Base-by-base conservation (phyloP, 2,797 vertebrate species). In the Eulemur rubriventer region DNA sequence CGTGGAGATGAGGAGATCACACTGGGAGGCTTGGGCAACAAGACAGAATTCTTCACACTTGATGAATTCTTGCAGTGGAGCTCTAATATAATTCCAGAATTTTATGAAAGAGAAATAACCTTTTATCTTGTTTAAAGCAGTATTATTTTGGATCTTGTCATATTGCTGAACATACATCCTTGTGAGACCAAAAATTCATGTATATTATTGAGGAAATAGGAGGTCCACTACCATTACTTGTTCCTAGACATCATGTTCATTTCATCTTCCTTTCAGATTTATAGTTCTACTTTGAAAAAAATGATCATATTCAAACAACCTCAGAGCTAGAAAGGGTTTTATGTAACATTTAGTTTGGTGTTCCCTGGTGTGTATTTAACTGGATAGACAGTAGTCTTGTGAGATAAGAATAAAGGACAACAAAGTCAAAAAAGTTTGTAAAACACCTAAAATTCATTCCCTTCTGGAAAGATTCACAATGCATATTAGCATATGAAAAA, bases 401-500 rank as follows among this genome's bases (percentile, higher is more conserved):
- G 80, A 85, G 17, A 82, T 69, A 63, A 8, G 57, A 92, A 87
- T 26, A 93, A 80, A 80, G 59, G 4, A 6, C 14, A 93, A 76
- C 41, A 89, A 88, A 75, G 55, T 87, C 1, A 59, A 91, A 80
- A 69, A 79, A 28, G 18, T 80, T 87, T 93, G 4, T 24, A 82
- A 96, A 92, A 82, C 20, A 79, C 28, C 50, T 75, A 81, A 91
- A 88, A 87, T 90, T 52, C 13, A 92, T 91, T 85, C 28, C 8
- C 13, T 91, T 55, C 41, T 90, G 65, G 48, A 63, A 95, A 96
- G 35, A 82, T 50, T 90, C 67, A 65, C 41, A 70, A 67, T 22
- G 38, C 14, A 22, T 89, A 86, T 90, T 76, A 92, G 35, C 35
- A 78, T 90, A 84, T 70, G 17, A 88, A 84, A 92, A 95, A 90